Percentiles rank a stretch among this genome's conserved stretches.
phyloP scores from a whole-genome alignment of 2,113 vertebrate genomes.

The Himantopus leucocephalus region DNA sequence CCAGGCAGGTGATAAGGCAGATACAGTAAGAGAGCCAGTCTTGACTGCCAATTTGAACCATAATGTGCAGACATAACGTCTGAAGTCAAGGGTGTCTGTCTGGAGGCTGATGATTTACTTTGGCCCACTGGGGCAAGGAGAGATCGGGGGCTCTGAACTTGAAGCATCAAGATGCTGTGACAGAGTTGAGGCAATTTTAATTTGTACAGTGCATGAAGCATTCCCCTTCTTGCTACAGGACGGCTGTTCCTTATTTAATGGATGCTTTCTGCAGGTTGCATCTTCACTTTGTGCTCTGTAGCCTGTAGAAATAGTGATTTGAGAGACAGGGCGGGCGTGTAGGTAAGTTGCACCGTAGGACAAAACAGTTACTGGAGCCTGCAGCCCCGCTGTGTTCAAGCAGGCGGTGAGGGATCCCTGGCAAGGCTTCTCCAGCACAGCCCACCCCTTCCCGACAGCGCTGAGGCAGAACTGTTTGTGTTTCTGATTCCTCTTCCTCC shows the following conservation, averaged over 20 bases:
- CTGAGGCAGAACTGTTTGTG: no score
- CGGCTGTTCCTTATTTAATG: neutral
- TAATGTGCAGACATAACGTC: neutral
- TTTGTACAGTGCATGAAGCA: neutral
- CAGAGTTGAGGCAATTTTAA: neutral
- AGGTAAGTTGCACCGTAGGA: fast-evolving
- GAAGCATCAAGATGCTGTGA: neutral
- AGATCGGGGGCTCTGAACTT: neutral
- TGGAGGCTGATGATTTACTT: neutral
- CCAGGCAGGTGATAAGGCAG: neutral
- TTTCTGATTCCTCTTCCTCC: neutral
- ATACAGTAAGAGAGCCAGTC: neutral
- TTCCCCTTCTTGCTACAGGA: neutral
- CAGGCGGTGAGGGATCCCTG: neutral
- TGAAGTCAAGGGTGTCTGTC: neutral
- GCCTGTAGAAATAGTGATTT: neutral
- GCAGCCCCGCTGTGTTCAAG: neutral
- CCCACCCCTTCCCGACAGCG: neutral
- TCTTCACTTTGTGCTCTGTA: neutral
- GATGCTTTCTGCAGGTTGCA: neutral
- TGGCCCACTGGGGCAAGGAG: neutral
- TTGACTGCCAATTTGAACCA: neutral
- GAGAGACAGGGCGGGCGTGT: neutral
- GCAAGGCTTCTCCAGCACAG: neutral
- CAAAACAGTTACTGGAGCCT: neutral